Base-by-base conservation (phyloP, 2,888 invertebrate species). In the Gari tellinella region DNA sequence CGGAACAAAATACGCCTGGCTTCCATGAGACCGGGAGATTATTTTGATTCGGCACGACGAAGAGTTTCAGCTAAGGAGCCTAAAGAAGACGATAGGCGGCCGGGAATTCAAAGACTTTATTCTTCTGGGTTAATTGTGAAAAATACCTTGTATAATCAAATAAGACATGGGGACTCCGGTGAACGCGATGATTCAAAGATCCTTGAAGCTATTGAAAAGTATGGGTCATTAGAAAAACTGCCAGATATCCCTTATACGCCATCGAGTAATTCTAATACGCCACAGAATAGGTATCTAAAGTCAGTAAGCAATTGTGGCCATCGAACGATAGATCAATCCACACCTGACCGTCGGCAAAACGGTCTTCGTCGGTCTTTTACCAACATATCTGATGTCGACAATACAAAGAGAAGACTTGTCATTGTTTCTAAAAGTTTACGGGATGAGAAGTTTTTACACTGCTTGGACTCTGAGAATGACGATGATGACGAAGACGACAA, bases 41-140 rank as follows among this genome's bases (percentile, higher is more conserved):
- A 45, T 46, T 17, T 53, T 2, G 75, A 69, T 19, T 51, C 69
- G 2, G 45, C 21, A 3, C 46, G 38, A 38, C 26, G 48, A 10
- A 45, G 43, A 41, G 31, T 23, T 17, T 12, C 37, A n/a, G 45
- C 26, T 17, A 67, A 70, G 14, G 19, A 23, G 8, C 63, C 26
- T 41, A 66, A 64, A 14, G 67, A 66, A 12, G 74, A 73, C 15
- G 64, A 62, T 26, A 15, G 37, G 31, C 21, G 26, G 7, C 53
- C 60, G 0, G 67, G 78, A 7, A 68, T 75, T 38, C 75, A 75
- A 51, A 65, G 75, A 46, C 57, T 72, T 12, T 79, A 79, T 61
- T 79, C 79, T 0, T 79, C 79, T 7, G 79, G 72, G 2, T 45
- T 79, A 12, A 60, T 75, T 38, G 75, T 75, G 0, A 75, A 69